Evolutionary conservation across 92 coral and sea anemone species (phyloP), one percentile per base, ranked within the genome.

Genomic region (Umimayanthus chanpuru): DNA sequence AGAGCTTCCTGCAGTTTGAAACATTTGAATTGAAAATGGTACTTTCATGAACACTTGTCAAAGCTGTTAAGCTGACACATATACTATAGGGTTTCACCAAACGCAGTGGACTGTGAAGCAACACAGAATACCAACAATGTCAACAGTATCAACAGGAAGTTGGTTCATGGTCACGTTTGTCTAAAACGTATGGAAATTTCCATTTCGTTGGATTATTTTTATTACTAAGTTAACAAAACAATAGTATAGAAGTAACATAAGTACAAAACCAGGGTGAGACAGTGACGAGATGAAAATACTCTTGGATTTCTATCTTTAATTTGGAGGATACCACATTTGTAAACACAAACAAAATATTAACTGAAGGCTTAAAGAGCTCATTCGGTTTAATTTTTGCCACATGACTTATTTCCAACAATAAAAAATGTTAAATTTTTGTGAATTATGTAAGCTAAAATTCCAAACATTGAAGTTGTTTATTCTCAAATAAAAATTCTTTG

Each of bases 111-210:
- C n/a, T n/a, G 58, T 12, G 20, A 53, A 53, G 58, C 12, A 53
- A 53, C 20, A 53, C 56, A 2, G 20, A 53, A 53, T 53, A 53
- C 20, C 58, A 53, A 15, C 58, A 14, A 3, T 53, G 16, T 53
- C 55, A 7, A 64, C 23, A 41, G 25, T 47, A 67, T 79, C 67
- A 50, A 49, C 82, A 79, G 82, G 82, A 79, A 49, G 65, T 49
- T 2, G 18, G 40, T 26, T 11, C n/a, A 47, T 10, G 82, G 82
- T 79, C 82, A 79, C 82, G 82, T 79, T 49, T 79, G 82, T 26
- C 61, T 79, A 3, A 28, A 79, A 26, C 14, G 5, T 49, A 79
- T 79, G 82, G 30, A 9, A 79, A 79, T 50, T 79, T 14, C 66
- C 25, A 26, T 79, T 50, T 26, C 53, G 16, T 25, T 2, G 7